Percentiles rank a stretch among this genome's conserved stretches.
Conservation (phyloP, 2,888 invertebrate species). For the Lucinisca nassula region DNA sequence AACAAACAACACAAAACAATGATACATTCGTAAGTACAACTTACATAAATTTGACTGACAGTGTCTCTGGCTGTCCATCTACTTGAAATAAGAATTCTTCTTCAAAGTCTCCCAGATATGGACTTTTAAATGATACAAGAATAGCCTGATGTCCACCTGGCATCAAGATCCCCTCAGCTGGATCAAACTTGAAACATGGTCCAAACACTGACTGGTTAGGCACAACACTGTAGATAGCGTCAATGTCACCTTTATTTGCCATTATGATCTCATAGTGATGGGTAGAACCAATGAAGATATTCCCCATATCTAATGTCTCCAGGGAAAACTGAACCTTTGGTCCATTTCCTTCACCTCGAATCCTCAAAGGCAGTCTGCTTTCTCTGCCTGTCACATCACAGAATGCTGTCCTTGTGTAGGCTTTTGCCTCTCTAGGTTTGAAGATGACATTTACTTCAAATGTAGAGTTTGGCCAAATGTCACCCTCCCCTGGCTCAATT, state of each 20-base stretch:
- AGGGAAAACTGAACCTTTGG: conserved; percentile 87
- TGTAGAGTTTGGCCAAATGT: conserved; percentile 88
- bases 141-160: conserved; percentile 88
- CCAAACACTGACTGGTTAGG: conserved; percentile 85
- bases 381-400: conserved; percentile 88
- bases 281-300: conserved; percentile 87
- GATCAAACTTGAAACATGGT: conserved; percentile 87
- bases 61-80: conserved; percentile 85
- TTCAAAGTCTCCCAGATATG: conserved; percentile 87
- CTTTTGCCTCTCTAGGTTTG: conserved; percentile 86
- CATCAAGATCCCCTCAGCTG: conserved; percentile 87
- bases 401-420: conserved; percentile 86
- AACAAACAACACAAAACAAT: too few species aligned
- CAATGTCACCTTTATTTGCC: conserved; percentile 88
- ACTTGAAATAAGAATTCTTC: conserved; percentile 87
- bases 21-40: too few species aligned
- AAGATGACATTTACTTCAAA: conserved; percentile 87
- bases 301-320: conserved; percentile 87
- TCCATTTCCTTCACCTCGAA: conserved; percentile 87
- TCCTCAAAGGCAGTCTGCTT: conserved; percentile 86
- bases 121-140: conserved; percentile 85
- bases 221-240: conserved; percentile 86
- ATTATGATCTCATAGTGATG: conserved; percentile 88
- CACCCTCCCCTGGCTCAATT: conserved; percentile 87
- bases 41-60: conserved; percentile 84